Evolutionary conservation across 2,888 invertebrate genomes (phyloP), one percentile per base, ranked within the genome.

Genomic region (Yponomeuta sedellus): DNA sequence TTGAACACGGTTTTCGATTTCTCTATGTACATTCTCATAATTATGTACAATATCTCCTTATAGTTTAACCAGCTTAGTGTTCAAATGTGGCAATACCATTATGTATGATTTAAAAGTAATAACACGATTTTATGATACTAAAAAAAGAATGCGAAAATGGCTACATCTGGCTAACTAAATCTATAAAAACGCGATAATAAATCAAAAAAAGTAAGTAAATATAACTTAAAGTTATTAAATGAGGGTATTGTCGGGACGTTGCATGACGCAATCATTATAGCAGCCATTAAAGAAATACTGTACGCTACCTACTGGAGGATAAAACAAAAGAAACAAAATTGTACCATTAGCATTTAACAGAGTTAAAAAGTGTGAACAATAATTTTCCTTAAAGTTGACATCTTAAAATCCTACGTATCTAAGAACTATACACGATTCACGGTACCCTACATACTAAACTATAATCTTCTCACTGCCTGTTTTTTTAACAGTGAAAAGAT

Each of bases 371-470:
- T 57, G 64, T 59, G 66, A 66, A 66, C 64, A 61, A 66, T 64
- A 63, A 67, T 76, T 76, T 74, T 69, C 71, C 71, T 79, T 81
- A 34, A 22, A 63, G 63, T 40, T 63, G 79, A 83, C 78, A 76
- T 59, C 44, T 66, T 78, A 79, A 73, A 80, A 78, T 74, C 77
- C 77, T 85, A 86, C 77, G 76, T 79, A 83, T 86, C 86, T 76
- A 75, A 77, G 80, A 78, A 72, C 82, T 83, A 83, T 74, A 70
- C 76, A 83, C 79, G 82, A 82, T 84, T 82, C 81, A 83, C 81
- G 79, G 80, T 85, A 85, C 77, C 81, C 81, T 88, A 25, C 34
- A 88, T 80, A 83, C 82, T 85, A 86, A 78, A 75, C 74, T 85
- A 84, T 86, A 87, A 82, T 79, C 83, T 87, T 85, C 86, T 82